Conservation (phyloP, 2,113 vertebrate species). For the Phylloscopus whistleri region DNA sequence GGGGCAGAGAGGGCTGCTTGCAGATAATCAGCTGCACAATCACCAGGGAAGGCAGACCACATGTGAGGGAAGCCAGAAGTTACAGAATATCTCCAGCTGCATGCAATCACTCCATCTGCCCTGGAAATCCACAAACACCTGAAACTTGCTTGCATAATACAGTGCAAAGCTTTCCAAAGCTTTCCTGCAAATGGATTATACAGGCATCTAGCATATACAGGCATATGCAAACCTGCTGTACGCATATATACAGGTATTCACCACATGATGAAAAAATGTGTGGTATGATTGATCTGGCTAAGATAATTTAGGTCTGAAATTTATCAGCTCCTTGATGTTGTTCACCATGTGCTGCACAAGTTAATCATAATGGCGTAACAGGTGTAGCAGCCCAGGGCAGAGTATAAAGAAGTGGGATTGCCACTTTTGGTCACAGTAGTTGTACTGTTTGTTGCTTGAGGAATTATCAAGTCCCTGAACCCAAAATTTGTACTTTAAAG, state of each 20-base stretch:
- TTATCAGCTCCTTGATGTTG: neutral
- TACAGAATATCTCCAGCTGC: neutral
- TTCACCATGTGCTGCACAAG: neutral
- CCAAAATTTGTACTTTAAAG: neutral
- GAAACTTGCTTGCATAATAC: neutral
- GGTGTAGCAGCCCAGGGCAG: neutral
- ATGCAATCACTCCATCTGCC: neutral
- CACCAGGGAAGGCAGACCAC: neutral
- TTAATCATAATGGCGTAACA: neutral
- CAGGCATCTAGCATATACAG: neutral
- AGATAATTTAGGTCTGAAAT: neutral
- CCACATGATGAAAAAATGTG: neutral
- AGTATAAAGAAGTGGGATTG: neutral
- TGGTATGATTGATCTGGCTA: neutral
- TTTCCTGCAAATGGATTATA: neutral
- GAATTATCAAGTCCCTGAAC: neutral
- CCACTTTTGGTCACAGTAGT: neutral
- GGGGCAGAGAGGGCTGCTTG: neutral
- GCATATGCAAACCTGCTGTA: neutral
- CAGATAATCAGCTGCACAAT: neutral
- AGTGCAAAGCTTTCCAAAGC: neutral
- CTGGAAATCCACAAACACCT: neutral
- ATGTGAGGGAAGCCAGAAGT: neutral
- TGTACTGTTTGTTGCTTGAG: neutral
- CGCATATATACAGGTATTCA: neutral